A percentile compares a stretch with the other conserved stretches of the same genome.
Conservation (phyloP, 2,888 invertebrate genomes). For the Melinaea menophilus region DNA sequence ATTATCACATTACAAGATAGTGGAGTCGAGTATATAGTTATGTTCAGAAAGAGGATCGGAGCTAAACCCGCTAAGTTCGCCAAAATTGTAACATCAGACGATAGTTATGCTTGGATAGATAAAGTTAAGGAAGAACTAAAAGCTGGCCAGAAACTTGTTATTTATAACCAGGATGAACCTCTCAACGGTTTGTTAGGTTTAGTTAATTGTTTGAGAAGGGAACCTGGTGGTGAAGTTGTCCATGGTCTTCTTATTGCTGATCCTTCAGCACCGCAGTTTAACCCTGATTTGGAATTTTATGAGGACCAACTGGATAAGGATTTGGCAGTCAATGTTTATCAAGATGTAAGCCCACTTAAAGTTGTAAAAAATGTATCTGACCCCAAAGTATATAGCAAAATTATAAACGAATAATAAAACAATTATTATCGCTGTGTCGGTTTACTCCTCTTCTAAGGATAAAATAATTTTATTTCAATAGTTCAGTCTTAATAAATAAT, state of each 20-base stretch:
- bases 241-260: conserved; percentile 82
- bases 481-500: background rate
- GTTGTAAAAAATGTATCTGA: background rate
- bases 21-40: conserved; percentile 72
- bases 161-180: conserved; percentile 82
- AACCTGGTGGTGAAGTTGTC: conserved; percentile 83
- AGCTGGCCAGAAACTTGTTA: conserved; percentile 73
- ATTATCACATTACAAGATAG: conserved; percentile 71
- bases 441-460: too few species aligned
- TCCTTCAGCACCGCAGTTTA: conserved; percentile 80
- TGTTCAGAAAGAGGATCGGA: conserved; percentile 71
- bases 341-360: conserved; percentile 65
- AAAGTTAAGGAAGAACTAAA: conserved; percentile 65
- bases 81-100: conserved; percentile 58
- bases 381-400: background rate
- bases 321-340: conserved; percentile 87
- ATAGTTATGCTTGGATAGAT: conserved; percentile 74
- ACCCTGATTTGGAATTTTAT: conserved; percentile 81
- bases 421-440: too few species aligned
- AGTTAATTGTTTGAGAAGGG: conserved; percentile 89
- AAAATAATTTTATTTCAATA: too few species aligned
- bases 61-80: conserved; percentile 69
- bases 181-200: conserved; percentile 92
- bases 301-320: conserved; percentile 82
- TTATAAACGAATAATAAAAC: background rate